Base-by-base conservation (phyloP, 2,888 invertebrate genomes). In the Drosophila picticornis region DNA sequence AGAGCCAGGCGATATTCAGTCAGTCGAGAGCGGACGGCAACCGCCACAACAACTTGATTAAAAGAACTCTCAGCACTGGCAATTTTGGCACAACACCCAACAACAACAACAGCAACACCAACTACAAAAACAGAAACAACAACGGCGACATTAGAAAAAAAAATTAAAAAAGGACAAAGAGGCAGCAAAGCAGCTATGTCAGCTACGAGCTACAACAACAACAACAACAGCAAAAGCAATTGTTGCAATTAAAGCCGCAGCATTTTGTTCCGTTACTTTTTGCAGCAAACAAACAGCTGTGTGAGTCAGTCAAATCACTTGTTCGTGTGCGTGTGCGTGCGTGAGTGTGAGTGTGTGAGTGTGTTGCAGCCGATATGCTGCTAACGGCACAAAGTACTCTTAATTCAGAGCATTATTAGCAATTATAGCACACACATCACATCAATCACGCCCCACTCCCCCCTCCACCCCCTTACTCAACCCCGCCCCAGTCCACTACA, bases 21-120 rank as follows among this genome's bases (percentile, higher is more conserved):
- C 68, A 78, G 78, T 78, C 78, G 78, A 79, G 83, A 78, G 78
- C 78, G 78, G 78, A 78, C 79, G 68, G 52, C 78, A 74, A 82
- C 78, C 78, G 78, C 68, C 83, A 82, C 65, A 78, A 81, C 77
- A 77, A 77, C 67, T 71, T 78, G 67, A 60, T 34, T 64, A 31
- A 60, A 67, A 50, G 36, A 61, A 61, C 29, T 67, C 46, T 50
- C 32, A 72, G 34, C 43, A 52, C 58, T 43, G 48, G 56, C 50
- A 51, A 40, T 32, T 46, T 46, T 67, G 19, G 50, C 51, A 74
- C 62, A 67, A 48, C 40, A 59, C 25, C 36, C 38, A 58, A 48
- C 29, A 63, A 52, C 51, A 27, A 22, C 31, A 52, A n/a, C 52
- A 52, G 13, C 40, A 60, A 27, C 31, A 16, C 11, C 22, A 67